These are phyloP conservation scores for Hyposmocoma kahamanoa DNA, from an alignment of 1,140 invertebrate genomes.

Conservation along the genomic window DNA sequence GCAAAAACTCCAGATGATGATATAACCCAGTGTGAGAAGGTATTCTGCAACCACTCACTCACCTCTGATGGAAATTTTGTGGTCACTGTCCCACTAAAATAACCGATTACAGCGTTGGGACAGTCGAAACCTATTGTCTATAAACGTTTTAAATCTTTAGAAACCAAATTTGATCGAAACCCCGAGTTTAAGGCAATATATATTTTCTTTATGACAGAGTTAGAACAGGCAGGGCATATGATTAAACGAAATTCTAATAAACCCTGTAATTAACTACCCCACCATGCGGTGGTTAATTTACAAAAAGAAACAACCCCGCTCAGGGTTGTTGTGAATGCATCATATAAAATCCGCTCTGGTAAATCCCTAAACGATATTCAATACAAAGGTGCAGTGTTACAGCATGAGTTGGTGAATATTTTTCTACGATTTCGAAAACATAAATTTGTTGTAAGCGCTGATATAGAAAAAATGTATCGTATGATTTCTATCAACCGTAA, in stretches of 20 bases:
- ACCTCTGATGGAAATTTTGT: slow-evolving; percentile 6
- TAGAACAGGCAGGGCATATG: background rate
- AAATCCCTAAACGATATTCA: slow-evolving; percentile 31
- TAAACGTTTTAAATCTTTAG: background rate
- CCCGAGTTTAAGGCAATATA: slow-evolving; percentile 3
- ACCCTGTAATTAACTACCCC: background rate
- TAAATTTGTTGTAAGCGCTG: slow-evolving; percentile 22
- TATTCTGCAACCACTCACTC: background rate
- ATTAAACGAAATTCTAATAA: background rate
- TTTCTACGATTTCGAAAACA: slow-evolving; percentile 32
- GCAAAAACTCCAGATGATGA: background rate
- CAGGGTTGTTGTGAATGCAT: slow-evolving; percentile 25
- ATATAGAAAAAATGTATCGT: no score
- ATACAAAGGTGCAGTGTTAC: slow-evolving; percentile 32
- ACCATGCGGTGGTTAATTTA: background rate
- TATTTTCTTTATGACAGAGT: background rate
- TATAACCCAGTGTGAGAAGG: background rate
- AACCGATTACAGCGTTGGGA: background rate
- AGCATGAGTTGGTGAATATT: slow-evolving; percentile 28
- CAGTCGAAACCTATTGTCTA: background rate
- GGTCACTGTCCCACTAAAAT: background rate
- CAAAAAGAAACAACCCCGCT: background rate
- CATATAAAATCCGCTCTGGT: slow-evolving; percentile 13
- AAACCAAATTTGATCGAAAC: slow-evolving; percentile 2
- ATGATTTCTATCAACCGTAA: slow-evolving; percentile 13